phyloP scores from a whole-genome alignment of 2,888 invertebrate species.

The Chromoteleia sp. region DNA sequence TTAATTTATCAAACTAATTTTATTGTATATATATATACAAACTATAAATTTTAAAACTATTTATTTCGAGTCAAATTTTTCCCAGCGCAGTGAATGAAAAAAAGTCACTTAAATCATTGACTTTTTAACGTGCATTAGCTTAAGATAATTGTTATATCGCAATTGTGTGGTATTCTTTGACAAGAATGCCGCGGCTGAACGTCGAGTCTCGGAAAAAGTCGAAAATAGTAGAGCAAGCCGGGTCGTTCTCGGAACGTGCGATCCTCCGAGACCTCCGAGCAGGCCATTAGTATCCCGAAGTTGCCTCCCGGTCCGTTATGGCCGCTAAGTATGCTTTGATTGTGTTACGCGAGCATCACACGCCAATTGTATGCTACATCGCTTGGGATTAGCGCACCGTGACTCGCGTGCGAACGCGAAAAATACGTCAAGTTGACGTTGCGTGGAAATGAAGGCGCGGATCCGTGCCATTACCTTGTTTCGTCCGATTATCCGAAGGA shows the following conservation, averaged over 20 bases:
- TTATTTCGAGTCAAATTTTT: too few species aligned
- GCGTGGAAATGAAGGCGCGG: slow-evolving; percentile 67
- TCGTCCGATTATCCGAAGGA: slow-evolving; percentile 58
- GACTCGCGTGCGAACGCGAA: slow-evolving; percentile 76
- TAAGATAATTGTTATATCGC: slow-evolving; percentile 5
- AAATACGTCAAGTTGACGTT: slow-evolving; percentile 61
- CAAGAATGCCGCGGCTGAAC: slow-evolving; percentile 3
- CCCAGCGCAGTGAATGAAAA: too few species aligned
- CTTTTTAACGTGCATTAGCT: not conserved
- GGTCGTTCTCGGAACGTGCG: slow-evolving; percentile 76
- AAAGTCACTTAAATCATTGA: too few species aligned
- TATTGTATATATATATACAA: too few species aligned
- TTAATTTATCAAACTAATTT: too few species aligned
- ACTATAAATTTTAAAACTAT: too few species aligned
- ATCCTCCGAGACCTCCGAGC: slow-evolving; percentile 21
- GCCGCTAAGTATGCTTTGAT: slow-evolving; percentile 71
- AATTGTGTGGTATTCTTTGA: slow-evolving; percentile 7
- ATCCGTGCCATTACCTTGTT: slow-evolving; percentile 58
- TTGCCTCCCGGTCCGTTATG: slow-evolving; percentile 66
- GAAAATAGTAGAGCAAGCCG: slow-evolving; percentile 40
- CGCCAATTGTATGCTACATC: slow-evolving; percentile 75
- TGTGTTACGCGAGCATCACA: slow-evolving; percentile 73
- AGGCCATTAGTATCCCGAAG: slow-evolving; percentile 53
- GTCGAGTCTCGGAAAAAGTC: slow-evolving; percentile 1
- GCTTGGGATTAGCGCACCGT: slow-evolving; percentile 72